Base-by-base conservation (phyloP, 2,113 vertebrate species). In the Sitta europaea region DNA sequence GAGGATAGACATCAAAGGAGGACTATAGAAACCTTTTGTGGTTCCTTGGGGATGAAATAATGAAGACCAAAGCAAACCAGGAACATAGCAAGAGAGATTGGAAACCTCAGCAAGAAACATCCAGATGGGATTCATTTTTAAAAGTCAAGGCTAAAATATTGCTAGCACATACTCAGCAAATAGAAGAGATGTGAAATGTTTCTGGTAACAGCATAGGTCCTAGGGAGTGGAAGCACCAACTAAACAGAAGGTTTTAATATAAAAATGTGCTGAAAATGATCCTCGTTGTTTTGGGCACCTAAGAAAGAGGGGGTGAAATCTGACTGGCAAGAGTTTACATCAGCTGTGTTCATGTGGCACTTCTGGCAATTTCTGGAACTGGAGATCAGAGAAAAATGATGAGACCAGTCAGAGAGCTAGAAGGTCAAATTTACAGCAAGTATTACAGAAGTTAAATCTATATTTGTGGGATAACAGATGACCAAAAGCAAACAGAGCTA, bases 81-180 rank as follows among this genome's bases (percentile, higher is more conserved):
- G 71, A 96, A 93, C 74, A 96, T 50, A 85, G 53, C 3, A 10
- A 91, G 65, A 80, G 47, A 91, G 81, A 90, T 10, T 86, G 81
- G 74, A 96, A 95, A 92, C 90, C 85, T 97, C 95, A 96, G 94
- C 96, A 96, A 94, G 81, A 97, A 93, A 90, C 12, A 20, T 90
- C 85, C 96, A 94, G 92, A 95, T 97, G 96, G 96, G 58, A 96
- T 85, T 97, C 1, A 95, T 95, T 97, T 96, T 92, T 38, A 95
- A 88, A 95, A 94, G 78, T 68, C 88, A 93, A 93, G 85, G 92
- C 90, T 94, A 88, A 95, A 94, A 91, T 91, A 92, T 72, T 86
- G 62, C 90, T 93, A 95, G 74, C 81, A 96, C 57, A 92, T 75
- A 90, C 77, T 94, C 88, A 90, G 88, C 90, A 94, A 96, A 88